Evolutionary conservation across 2,888 invertebrate genomes (phyloP).

Genomic region (Idaea aversata): DNA sequence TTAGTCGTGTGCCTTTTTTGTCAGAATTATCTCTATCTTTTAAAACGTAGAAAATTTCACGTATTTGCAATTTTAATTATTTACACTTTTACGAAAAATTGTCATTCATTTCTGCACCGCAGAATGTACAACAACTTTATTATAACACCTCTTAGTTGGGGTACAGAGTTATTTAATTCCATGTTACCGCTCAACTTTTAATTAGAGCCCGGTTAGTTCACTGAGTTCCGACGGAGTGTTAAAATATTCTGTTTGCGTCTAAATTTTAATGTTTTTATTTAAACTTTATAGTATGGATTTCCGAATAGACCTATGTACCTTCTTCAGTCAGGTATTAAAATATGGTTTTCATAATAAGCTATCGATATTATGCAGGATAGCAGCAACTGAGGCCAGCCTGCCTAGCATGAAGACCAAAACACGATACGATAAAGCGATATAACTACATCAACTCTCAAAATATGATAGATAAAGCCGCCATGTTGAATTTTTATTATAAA

Average conservation of each 20-base stretch:
- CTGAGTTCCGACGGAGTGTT: constrained; percentile 28
- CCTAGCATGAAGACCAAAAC: too few species aligned
- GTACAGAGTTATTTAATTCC: constrained; percentile 38
- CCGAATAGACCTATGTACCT: background rate
- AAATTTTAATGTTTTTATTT: background rate
- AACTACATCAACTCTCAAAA: too few species aligned
- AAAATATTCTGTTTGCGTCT: constrained; percentile 32
- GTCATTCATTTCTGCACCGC: background rate
- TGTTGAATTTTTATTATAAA: too few species aligned
- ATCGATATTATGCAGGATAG: too few species aligned
- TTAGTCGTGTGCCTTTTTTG: too few species aligned
- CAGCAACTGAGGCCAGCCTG: too few species aligned
- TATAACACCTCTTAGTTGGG: constrained; percentile 11
- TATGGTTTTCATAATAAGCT: too few species aligned
- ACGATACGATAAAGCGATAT: too few species aligned
- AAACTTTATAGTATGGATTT: background rate
- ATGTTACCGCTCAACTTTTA: constrained; percentile 40
- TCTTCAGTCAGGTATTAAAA: background rate
- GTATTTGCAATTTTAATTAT: background rate
- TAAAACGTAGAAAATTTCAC: background rate
- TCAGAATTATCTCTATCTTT: too few species aligned
- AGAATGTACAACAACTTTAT: constrained; percentile 6
- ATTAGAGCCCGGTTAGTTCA: constrained; percentile 36
- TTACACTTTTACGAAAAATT: background rate
- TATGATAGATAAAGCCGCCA: too few species aligned